These are phyloP conservation scores for Gastrophysa polygoni DNA, from an alignment of 2,888 invertebrate species.

Conservation along the genomic window DNA sequence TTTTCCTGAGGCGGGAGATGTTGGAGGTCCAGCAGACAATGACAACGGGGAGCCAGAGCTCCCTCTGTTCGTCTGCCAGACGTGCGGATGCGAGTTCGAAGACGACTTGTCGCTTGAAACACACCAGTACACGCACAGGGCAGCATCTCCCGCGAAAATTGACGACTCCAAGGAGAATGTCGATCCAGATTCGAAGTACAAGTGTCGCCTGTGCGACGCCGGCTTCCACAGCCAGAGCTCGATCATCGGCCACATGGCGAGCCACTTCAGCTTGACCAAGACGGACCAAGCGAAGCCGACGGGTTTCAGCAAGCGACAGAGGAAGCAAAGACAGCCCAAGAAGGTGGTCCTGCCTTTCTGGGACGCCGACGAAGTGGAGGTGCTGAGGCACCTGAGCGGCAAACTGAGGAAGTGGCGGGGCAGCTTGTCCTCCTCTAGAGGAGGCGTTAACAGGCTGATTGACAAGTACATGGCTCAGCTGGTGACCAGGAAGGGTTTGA, in stretches of 20 bases:
- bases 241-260: constrained; percentile 61
- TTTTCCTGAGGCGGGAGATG: constrained; percentile 70
- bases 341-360: constrained; percentile 57
- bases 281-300: constrained; percentile 48
- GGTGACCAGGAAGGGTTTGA: constrained; percentile 51
- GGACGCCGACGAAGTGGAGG: constrained; percentile 51
- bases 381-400: constrained; percentile 48
- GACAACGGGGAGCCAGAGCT: constrained; percentile 57
- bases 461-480: constrained; percentile 56
- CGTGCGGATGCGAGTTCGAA: constrained; percentile 63
- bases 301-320: constrained; percentile 45
- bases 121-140: constrained; percentile 58
- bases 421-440: constrained; percentile 39
- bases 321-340: constrained; percentile 62
- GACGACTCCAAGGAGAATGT: constrained; percentile 57
- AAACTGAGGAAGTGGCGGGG: constrained; percentile 48
- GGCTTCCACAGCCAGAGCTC: constrained; percentile 57
- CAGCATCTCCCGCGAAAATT: constrained; percentile 61
- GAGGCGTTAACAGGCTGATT: constrained; percentile 45
- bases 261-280: constrained; percentile 55
- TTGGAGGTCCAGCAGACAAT: constrained; percentile 55
- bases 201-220: constrained; percentile 59
- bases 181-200: constrained; percentile 56
- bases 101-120: constrained; percentile 61
- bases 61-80: constrained; percentile 60